Evolutionary conservation across 2,113 vertebrate species (phyloP).

Genomic region (Oncorhynchus gorbuscha): DNA sequence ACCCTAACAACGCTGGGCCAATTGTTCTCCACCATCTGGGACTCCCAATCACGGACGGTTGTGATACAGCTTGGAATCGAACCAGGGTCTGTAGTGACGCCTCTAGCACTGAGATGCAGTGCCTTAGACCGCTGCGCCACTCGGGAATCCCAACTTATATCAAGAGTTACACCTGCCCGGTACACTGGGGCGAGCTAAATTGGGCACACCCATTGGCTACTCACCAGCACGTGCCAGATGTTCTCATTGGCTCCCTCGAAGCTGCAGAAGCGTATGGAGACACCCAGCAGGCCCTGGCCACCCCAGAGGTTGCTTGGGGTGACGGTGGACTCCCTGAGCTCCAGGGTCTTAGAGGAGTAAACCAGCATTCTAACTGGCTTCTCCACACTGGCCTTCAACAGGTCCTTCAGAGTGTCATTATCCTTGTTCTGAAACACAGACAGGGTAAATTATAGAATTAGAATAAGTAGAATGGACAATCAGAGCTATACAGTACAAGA

Average conservation of each 20-base stretch:
- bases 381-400: constrained; percentile 96
- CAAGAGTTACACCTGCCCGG: too few relatives aligned
- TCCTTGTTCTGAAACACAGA: constrained; percentile 88
- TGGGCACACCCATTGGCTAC: constrained; percentile 43
- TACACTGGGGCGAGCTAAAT: too few relatives aligned
- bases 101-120: too few relatives aligned
- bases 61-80: too few relatives aligned
- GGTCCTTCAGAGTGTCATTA: constrained; percentile 95
- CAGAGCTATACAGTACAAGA: neutral
- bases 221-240: constrained; percentile 95
- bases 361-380: constrained; percentile 98
- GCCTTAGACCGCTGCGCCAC: too few relatives aligned
- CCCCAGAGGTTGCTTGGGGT: constrained; percentile 99
- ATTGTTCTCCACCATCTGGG: too few relatives aligned
- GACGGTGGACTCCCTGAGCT: constrained; percentile 92
- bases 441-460: neutral
- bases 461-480: neutral
- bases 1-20: too few relatives aligned
- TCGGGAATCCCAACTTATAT: neutral
- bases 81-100: too few relatives aligned
- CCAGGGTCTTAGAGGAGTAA: constrained; percentile 97
- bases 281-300: constrained; percentile 92
- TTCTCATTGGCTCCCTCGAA: constrained; percentile 99
- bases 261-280: constrained; percentile 99
- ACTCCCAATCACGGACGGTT: too few relatives aligned